These are phyloP conservation scores for Macropis europaea DNA, from an alignment of 2,888 invertebrate genomes.

Conservation along the genomic window DNA sequence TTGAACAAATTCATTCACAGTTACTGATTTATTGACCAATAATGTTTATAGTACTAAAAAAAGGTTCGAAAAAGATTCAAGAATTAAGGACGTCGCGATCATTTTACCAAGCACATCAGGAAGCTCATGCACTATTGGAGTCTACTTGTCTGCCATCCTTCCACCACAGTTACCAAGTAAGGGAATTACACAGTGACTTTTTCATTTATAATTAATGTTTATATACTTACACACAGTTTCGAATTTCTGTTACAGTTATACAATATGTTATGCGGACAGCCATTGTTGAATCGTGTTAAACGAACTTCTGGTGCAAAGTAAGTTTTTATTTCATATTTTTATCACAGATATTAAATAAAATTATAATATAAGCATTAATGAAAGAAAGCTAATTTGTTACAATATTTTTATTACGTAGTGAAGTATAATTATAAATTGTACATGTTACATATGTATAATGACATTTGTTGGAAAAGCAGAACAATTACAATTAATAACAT, in stretches of 20 bases:
- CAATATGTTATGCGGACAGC: constrained; percentile 85
- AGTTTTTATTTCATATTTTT: constrained; percentile 64
- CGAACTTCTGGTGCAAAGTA: constrained; percentile 81
- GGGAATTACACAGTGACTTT: background rate
- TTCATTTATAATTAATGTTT: background rate
- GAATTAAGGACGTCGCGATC: constrained; percentile 89
- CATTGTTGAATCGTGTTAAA: constrained; percentile 83
- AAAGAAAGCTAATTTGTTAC: no score
- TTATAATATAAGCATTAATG: background rate
- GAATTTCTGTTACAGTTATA: constrained; percentile 84
- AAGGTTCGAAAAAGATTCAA: constrained; percentile 84
- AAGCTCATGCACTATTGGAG: constrained; percentile 87
- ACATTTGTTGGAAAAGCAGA: no score
- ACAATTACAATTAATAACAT: no score
- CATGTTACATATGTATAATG: no score
- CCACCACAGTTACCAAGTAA: constrained; percentile 90
- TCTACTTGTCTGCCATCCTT: constrained; percentile 88
- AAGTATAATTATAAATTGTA: no score
- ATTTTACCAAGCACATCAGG: constrained; percentile 89
- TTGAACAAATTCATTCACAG: no score
- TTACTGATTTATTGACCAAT: no score
- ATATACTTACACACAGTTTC: background rate
- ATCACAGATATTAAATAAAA: background rate
- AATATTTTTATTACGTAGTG: no score
- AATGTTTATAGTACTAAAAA: constrained; percentile 81